Percentiles rank a stretch among this genome's conserved stretches.
Conservation (phyloP, 2,113 vertebrate species). For the Nothocercus julius region DNA sequence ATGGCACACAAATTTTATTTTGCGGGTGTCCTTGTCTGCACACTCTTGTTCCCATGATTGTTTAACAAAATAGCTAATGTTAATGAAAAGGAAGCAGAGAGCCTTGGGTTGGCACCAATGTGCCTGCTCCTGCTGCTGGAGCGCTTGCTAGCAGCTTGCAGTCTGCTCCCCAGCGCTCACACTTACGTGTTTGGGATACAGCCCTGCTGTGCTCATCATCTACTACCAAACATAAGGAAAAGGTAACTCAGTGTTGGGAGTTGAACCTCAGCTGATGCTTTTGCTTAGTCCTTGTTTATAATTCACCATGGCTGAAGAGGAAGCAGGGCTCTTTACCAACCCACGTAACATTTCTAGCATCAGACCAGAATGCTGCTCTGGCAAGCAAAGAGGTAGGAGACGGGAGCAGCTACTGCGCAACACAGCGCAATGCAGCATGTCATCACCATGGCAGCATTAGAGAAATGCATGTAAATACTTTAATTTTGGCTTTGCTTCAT, state of each 20-base stretch:
- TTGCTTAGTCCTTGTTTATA: not conserved
- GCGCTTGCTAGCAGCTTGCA: not conserved
- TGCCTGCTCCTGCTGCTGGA: not conserved
- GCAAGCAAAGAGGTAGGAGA: not conserved
- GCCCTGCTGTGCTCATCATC: not conserved
- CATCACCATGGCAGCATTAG: not conserved
- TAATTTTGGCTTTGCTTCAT: not conserved
- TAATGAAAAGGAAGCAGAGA: not conserved
- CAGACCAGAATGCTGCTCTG: not conserved
- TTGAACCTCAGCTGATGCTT: not conserved
- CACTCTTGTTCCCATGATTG: not conserved
- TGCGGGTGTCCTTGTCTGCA: not conserved
- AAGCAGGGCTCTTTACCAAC: not conserved
- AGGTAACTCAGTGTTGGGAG: not conserved
- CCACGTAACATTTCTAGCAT: not conserved
- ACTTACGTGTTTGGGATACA: not conserved
- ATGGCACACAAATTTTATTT: not conserved
- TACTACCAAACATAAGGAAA: not conserved
- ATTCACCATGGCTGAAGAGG: not conserved
- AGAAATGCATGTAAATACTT: not conserved
- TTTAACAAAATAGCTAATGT: not conserved
- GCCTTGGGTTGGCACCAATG: not conserved
- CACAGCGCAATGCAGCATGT: fast-evolving
- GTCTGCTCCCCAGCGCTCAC: not conserved
- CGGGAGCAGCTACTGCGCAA: not conserved